Base-by-base conservation (phyloP, 2,797 vertebrate genomes). In the Falco berigora region DNA sequence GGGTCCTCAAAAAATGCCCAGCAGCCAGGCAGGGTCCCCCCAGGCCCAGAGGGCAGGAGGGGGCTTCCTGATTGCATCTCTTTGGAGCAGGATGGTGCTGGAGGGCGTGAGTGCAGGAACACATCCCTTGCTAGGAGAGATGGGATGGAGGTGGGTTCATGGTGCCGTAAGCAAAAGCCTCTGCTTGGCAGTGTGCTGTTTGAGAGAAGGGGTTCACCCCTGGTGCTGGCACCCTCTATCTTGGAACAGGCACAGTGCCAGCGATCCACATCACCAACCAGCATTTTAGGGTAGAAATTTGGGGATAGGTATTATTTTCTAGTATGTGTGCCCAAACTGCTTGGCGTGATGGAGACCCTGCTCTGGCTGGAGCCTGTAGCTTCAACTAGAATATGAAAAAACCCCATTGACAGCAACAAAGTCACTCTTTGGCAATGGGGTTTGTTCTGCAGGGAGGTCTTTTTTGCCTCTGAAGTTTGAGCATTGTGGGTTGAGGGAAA, bases 61-160 rank as follows among this genome's bases (percentile, higher is more conserved):
- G 9, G 10, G 5, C 7, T 89, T 20, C 25, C 47, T 55, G 25
- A 16, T 12, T 0, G 0, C 8, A 2, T 47, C 6, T 59, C 44
- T 62, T 30, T 66, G 22, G 8, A 52, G 4, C 2, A 2, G 11
- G 24, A 5, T 74, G 49, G 6, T 40, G 27, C 8, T 44, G 24
- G 11, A 18, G 2, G 0, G 5, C 17, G 34, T 6, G 6, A 59
- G 7, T 4, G 4, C 0, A 1, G 15, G 19, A 82, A 79, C 1
- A 3, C 0, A 0, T 20, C 24, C 27, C 24, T n/a, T 81, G n/a
- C n/a, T 52, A 27, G 25, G 42, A 79, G 18, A 68, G 15, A 44
- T 7, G 38, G 32, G 34, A 61, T 18, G 14, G 27, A 59, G 7
- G 4, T 13, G 38, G 6, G 59, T 30, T 76, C 8, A 10, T 30